These are phyloP conservation scores for Nycticorax nycticorax DNA, from an alignment of 2,113 vertebrate genomes.

Conservation along the genomic window DNA sequence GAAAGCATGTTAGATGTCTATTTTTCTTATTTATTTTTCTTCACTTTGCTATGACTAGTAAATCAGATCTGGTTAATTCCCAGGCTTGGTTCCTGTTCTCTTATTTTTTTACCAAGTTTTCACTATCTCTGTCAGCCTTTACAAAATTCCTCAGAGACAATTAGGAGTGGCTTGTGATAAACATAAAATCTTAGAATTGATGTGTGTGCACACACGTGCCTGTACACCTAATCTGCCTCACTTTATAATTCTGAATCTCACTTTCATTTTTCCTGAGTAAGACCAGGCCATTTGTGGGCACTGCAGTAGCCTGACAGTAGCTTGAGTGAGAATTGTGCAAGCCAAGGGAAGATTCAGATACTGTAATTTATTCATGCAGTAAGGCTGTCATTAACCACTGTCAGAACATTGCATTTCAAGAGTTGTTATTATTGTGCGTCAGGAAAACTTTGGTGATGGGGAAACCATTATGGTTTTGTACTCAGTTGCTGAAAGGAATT, in stretches of 20 bases:
- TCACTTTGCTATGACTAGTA: not conserved
- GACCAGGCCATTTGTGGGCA: not conserved
- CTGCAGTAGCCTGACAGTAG: not conserved
- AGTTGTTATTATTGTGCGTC: not conserved
- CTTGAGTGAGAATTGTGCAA: not conserved
- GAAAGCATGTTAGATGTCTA: not conserved
- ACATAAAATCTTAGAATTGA: not conserved
- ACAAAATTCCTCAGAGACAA: not conserved
- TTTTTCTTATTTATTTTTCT: not conserved
- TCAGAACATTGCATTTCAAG: not conserved
- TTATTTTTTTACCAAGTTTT: not conserved
- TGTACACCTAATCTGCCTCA: not conserved
- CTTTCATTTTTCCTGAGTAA: not conserved
- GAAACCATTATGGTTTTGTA: not conserved
- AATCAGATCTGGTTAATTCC: not conserved
- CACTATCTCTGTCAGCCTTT: not conserved
- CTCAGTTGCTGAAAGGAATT: not conserved
- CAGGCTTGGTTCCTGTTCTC: not conserved
- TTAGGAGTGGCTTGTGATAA: not conserved
- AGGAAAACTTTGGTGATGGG: not conserved
- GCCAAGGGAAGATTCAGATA: not conserved
- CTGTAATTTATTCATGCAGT: not conserved
- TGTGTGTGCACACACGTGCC: not conserved
- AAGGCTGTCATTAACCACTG: not conserved
- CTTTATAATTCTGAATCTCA: not conserved